These are phyloP conservation scores for Teleogryllus occipitalis DNA, from an alignment of 1,140 invertebrate species.

Conservation along the genomic window DNA sequence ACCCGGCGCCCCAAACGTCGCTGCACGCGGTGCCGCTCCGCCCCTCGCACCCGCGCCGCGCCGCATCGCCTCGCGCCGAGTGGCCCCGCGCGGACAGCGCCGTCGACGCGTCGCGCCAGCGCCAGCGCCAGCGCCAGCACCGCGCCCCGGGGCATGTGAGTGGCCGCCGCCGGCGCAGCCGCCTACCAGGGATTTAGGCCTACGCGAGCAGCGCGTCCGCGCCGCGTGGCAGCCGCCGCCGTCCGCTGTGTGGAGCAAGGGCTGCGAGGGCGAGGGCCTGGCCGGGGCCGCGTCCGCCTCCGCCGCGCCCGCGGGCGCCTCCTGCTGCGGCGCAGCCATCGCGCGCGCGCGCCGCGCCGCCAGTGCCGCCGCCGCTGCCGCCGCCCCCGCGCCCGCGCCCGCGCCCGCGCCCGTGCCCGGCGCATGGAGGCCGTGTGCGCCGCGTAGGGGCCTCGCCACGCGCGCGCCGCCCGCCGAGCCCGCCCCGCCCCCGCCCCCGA, in stretches of 20 bases:
- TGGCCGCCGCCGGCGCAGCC: background rate
- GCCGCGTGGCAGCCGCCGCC: too few relatives aligned
- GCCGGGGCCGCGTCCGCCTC: background rate
- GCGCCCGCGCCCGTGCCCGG: background rate
- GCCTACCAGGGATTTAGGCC: background rate
- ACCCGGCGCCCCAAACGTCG: background rate
- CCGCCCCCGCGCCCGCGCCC: background rate
- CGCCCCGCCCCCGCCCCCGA: background rate
- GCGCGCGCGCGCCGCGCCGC: conserved; percentile 9
- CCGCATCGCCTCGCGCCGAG: too few relatives aligned
- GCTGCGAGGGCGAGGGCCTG: background rate
- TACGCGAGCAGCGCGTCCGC: background rate
- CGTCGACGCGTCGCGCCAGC: too few relatives aligned
- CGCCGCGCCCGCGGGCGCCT: background rate
- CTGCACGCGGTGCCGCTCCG: background rate
- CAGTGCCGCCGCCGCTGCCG: background rate
- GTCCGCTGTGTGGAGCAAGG: background rate
- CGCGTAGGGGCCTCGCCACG: background rate
- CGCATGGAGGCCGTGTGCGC: background rate
- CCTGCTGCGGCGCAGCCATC: background rate
- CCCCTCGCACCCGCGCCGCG: too few relatives aligned
- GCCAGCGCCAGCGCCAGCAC: too few relatives aligned
- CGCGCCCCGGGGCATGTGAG: background rate
- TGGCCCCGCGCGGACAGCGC: too few relatives aligned
- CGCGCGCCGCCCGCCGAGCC: background rate